Evolutionary conservation across 2,888 invertebrate genomes (phyloP).

Genomic region (Orthosia incerta): DNA sequence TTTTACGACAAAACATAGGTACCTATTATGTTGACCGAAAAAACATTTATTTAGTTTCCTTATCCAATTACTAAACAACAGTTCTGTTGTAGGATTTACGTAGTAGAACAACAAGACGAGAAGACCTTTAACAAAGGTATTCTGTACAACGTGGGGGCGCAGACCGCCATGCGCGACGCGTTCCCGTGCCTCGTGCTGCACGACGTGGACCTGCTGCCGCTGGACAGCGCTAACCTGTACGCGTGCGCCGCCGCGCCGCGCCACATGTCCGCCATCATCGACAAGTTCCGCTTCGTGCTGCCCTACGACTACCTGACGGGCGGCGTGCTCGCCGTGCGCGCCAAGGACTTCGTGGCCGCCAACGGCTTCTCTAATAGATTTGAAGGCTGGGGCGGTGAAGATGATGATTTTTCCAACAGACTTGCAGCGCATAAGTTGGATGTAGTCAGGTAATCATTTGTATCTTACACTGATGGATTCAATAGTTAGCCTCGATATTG

Average conservation of each 20-base stretch:
- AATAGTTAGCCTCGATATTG: background rate
- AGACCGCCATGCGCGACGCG: conserved; percentile 93
- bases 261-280: conserved; percentile 97
- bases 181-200: conserved; percentile 97
- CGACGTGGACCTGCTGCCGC: conserved; percentile 97
- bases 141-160: conserved; percentile 96
- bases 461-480: background rate
- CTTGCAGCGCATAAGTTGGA: conserved; percentile 72
- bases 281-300: conserved; percentile 91
- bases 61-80: conserved; percentile 1
- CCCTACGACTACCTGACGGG: conserved; percentile 70
- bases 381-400: conserved; percentile 88
- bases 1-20: no score
- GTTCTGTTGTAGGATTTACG: conserved; percentile 92
- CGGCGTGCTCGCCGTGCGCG: conserved; percentile 82
- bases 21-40: no score
- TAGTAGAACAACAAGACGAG: conserved; percentile 96
- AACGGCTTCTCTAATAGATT: conserved; percentile 86
- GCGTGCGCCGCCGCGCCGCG: conserved; percentile 95
- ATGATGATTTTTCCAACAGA: conserved; percentile 83
- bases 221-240: conserved; percentile 95
- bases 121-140: conserved; percentile 96
- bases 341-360: conserved; percentile 78
- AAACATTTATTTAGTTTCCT: no score
- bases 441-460: conserved; percentile 75